Percentiles rank a stretch among this genome's conserved stretches.
phyloP scores from a whole-genome alignment of 2,797 vertebrate genomes.

The Pipistrellus pipistrellus region DNA sequence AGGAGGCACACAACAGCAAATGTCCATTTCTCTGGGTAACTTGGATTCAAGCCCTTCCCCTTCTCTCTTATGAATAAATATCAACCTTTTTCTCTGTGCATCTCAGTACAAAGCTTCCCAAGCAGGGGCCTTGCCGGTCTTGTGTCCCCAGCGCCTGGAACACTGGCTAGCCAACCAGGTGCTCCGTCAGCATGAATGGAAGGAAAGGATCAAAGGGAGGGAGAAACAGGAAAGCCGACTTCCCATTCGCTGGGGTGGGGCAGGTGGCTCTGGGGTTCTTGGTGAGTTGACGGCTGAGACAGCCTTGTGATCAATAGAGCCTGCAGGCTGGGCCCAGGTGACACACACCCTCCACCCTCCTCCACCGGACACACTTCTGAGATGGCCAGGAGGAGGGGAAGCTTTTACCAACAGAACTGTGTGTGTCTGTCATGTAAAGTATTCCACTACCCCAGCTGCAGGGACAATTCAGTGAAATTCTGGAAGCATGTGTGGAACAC shows the following conservation, averaged over 20 bases:
- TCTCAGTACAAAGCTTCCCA: not conserved
- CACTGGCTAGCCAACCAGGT: not conserved
- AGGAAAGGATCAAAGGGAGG: constrained; percentile 6
- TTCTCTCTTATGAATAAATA: constrained; percentile 37
- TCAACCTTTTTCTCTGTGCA: not conserved
- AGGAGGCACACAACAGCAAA: not conserved
- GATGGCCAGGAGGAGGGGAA: not conserved
- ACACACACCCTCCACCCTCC: not conserved
- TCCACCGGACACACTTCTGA: not conserved
- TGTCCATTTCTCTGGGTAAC: not conserved
- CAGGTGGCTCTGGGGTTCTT: not conserved
- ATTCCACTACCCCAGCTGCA: not conserved
- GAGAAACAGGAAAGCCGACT: not conserved
- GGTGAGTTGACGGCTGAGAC: not conserved
- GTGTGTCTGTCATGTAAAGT: not conserved
- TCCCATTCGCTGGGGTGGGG: not conserved
- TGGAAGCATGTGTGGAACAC: not conserved
- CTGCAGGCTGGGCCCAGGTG: not conserved
- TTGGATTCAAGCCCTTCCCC: not conserved
- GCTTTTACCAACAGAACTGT: not conserved
- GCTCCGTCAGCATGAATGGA: not conserved
- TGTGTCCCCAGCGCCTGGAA: not conserved
- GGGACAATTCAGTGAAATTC: constrained; percentile 20
- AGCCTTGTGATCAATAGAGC: not conserved
- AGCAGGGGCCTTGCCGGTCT: not conserved